Evolutionary conservation across 2,888 invertebrate genomes (phyloP), one percentile per base, ranked within the genome.

Genomic region (Oscheius myriophilus): DNA sequence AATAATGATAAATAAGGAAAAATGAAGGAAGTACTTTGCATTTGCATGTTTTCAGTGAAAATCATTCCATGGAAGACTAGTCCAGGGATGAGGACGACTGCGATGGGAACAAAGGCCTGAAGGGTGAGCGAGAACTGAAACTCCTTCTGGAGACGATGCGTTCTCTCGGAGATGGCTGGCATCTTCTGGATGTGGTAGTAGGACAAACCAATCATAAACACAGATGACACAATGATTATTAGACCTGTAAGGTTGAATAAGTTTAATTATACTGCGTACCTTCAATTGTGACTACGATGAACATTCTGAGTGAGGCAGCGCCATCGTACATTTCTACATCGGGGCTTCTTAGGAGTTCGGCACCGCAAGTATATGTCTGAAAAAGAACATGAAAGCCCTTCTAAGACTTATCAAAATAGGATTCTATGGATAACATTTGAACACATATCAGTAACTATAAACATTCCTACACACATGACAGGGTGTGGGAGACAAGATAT

Each of bases 91-190:
- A 61, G 21, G n/a, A 61, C 25, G 18, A 61, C 12, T 18, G 18
- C 46, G 16, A 61, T 16, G 12, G 61, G 61, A 18, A 61, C 16
- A 21, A 61, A 49, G 21, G 39, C 64, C 33, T 59, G 57, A 18
- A 55, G 25, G 46, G 25, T 25, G 39, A 57, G 65, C 3, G 46
- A 26, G 43, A 23, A 21, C 23, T 57, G 57, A 41, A 63, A 55
- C 23, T 51, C 51, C 25, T 57, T 46, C 25, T 57, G 57, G 2
- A 55, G 23, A 9, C 26, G 18, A n/a, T 21, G 18, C 2, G 65
- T 65, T 46, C 55, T 55, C 18, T 55, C 49, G 1, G 55, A 63
- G 14, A 53, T 42, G 12, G 43, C 43, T 12, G 63, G 63, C 21
- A 54, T 42, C n/a, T 23, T 14, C 4, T 21, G 39, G 0, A 63